Evolutionary conservation across 2,888 invertebrate genomes (phyloP), one percentile per base, ranked within the genome.

Genomic region (Melieria omissa): DNA sequence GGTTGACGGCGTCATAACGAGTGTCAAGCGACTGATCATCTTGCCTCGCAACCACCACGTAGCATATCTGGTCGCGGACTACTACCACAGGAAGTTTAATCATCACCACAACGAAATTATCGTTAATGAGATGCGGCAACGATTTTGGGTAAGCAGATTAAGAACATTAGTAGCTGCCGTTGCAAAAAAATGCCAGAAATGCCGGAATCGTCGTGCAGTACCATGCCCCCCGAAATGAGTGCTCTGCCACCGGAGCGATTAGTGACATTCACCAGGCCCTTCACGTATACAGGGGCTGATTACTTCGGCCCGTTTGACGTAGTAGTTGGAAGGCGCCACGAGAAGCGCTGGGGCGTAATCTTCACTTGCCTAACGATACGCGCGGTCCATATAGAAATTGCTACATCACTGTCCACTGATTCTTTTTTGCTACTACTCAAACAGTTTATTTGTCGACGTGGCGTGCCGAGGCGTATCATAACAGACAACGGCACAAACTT

Each of bases 401-500:
- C 57, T 0, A 41, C 67, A 14, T 70, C 66, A 8, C 55, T 75
- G 1, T 68, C 70, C 0, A 70, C 70, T 3, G 73, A 67, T 7
- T 74, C 74, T 0, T 75, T 71, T 14, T 65, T 75, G 14, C 16
- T 77, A 4, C 71, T 63, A 0, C 58, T 77, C 2, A 72, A 72
- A 29, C 44, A 69, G 42, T 76, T 73, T 45, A 46, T 70, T 6
- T 52, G 46, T 12, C 73, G 75, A 8, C 54, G 71, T 29, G 75
- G 76, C 5, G 60, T 62, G 8, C 73, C 73, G 0, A 44, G 9
- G 0, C 65, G 65, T 10, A 71, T 75, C 45, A 8, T 72, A 0
- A 73, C 73, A 3, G 76, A 76, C 55, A 76, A 77, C 10, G 74
- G 71, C 12, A 75, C 75, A 8, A 75, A 76, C 29, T 76, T 77